Evolutionary conservation across 2,888 invertebrate species (phyloP).

Genomic region (Pardosa pseudoannulata): DNA sequence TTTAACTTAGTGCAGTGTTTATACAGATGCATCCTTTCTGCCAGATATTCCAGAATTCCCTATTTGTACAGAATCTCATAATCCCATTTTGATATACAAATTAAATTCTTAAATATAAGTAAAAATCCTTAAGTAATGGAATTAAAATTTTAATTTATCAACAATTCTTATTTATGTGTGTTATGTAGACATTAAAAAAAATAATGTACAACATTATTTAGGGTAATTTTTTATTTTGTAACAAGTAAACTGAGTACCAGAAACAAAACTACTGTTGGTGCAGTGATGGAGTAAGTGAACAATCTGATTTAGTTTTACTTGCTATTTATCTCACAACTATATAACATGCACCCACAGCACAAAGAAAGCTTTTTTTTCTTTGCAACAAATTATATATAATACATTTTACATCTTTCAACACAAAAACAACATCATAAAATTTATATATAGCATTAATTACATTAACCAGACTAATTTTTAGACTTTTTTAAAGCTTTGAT

Average conservation of each 20-base stretch:
- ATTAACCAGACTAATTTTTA: slow-evolving; percentile 19
- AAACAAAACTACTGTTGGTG: slow-evolving; percentile 69
- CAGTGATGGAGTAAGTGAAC: slow-evolving; percentile 58
- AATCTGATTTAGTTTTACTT: slow-evolving; percentile 50
- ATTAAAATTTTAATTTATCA: too few relatives aligned
- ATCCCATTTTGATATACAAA: too few relatives aligned
- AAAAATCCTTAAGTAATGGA: too few relatives aligned
- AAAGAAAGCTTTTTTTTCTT: background rate
- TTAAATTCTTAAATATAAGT: too few relatives aligned
- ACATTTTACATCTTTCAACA: slow-evolving; percentile 8
- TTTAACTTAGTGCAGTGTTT: too few relatives aligned
- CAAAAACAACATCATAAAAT: slow-evolving; percentile 5
- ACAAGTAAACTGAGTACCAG: slow-evolving; percentile 54
- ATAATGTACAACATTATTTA: too few relatives aligned
- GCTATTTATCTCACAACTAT: slow-evolving; percentile 61
- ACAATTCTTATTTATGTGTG: too few relatives aligned
- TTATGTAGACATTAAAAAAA: too few relatives aligned
- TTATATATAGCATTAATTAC: background rate
- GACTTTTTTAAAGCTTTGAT: slow-evolving; percentile 9
- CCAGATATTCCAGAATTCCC: too few relatives aligned
- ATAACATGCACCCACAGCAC: slow-evolving; percentile 59
- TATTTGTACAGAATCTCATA: too few relatives aligned
- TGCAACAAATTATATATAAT: slow-evolving; percentile 13
- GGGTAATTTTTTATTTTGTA: background rate
- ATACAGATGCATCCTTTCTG: too few relatives aligned